A percentile compares a stretch with the other conserved stretches of the same genome.
phyloP scores from a whole-genome alignment of 2,113 vertebrate species.

The Archocentrus centrarchus region DNA sequence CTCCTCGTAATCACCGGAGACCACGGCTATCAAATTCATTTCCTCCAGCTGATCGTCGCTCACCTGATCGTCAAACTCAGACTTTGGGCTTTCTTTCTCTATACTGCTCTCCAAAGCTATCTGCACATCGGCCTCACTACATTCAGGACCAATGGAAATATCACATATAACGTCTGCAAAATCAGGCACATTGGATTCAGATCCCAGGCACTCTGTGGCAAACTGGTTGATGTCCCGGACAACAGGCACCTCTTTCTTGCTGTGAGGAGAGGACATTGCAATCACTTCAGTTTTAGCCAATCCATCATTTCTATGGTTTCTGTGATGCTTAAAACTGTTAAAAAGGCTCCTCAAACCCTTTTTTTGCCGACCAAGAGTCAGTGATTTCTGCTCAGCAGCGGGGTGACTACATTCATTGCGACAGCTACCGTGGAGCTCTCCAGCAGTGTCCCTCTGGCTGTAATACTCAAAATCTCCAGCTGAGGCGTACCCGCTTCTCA shows the following conservation, averaged over 20 bases:
- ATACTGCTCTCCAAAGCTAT: slow-evolving; percentile 48
- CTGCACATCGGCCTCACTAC: slow-evolving; percentile 43
- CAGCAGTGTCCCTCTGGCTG: slow-evolving; percentile 64
- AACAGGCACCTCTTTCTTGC: slow-evolving; percentile 72
- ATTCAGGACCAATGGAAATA: slow-evolving; percentile 62
- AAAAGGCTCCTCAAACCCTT: slow-evolving; percentile 93
- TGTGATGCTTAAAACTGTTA: slow-evolving; percentile 90
- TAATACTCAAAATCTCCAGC: slow-evolving; percentile 75
- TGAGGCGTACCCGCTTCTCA: slow-evolving; percentile 56
- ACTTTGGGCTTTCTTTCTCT: slow-evolving; percentile 45
- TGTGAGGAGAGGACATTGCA: slow-evolving; percentile 59
- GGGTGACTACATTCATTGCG: slow-evolving; percentile 68
- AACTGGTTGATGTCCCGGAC: slow-evolving; percentile 42
- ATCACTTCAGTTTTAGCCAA: slow-evolving; percentile 80
- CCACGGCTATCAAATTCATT: background rate
- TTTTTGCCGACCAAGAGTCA: slow-evolving; percentile 84
- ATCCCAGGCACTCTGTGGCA: slow-evolving; percentile 70
- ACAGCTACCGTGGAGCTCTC: slow-evolving; percentile 64
- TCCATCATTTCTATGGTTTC: slow-evolving; percentile 84
- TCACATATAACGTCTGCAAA: slow-evolving; percentile 49
- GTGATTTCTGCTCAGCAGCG: slow-evolving; percentile 83
- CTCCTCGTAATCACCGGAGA: slow-evolving; percentile 39
- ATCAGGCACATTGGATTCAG: slow-evolving; percentile 79
- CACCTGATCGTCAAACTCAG: slow-evolving; percentile 27
- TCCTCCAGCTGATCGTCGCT: slow-evolving; percentile 27